A percentile compares a stretch with the other conserved stretches of the same genome.
Evolutionary conservation across 2,797 vertebrate genomes (phyloP).

Genomic region (Mus caroli): DNA sequence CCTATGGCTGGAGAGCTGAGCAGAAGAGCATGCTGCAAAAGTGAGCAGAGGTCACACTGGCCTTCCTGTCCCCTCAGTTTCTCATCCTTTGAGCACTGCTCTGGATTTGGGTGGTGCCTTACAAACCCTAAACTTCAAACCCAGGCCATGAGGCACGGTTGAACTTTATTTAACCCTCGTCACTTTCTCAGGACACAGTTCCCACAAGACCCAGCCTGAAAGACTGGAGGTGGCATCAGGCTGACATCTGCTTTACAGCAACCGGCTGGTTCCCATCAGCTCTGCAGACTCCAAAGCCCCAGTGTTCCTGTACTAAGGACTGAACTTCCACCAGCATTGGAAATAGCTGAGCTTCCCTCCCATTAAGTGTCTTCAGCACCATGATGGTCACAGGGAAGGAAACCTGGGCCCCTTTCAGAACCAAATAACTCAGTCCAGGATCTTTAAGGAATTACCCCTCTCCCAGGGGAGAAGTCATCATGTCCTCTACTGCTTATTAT

Average conservation of each 20-base stretch:
- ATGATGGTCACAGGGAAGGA: not conserved
- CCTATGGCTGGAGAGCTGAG: not conserved
- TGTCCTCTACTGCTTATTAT: slow-evolving; percentile 55
- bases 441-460: slow-evolving; percentile 54
- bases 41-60: not conserved
- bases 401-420: not conserved
- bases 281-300: not conserved
- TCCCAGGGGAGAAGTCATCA: slow-evolving; percentile 55
- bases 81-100: not conserved
- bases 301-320: not conserved
- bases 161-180: slow-evolving; percentile 39
- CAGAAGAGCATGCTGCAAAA: not conserved
- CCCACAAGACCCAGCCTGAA: not conserved
- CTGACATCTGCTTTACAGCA: not conserved
- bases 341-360: slow-evolving; percentile 48
- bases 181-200: slow-evolving; percentile 35
- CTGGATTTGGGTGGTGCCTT: not conserved
- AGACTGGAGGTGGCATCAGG: not conserved
- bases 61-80: not conserved
- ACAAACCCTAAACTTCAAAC: slow-evolving; percentile 44
- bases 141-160: not conserved
- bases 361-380: slow-evolving; percentile 12
- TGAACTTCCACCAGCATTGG: not conserved
- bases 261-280: not conserved
- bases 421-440: slow-evolving; percentile 56